A percentile compares a stretch with the other conserved stretches of the same genome.
Conservation (phyloP, 2,888 invertebrate species). For the Mystacides longicornis region DNA sequence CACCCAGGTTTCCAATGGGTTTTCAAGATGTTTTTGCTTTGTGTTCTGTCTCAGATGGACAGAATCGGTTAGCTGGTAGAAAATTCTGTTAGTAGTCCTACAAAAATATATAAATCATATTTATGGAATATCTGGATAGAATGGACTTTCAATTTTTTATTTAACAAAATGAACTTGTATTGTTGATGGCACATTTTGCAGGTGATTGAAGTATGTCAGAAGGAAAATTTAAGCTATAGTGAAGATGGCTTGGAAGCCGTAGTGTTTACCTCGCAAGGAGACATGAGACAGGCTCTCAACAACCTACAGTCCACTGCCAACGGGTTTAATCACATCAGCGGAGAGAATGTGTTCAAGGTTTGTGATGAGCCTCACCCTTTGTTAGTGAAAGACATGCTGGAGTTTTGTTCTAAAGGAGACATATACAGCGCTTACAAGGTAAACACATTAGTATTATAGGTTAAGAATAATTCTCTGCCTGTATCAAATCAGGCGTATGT, state of each 20-base stretch:
- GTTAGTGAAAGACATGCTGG: slow-evolving; percentile 84
- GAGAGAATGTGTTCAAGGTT: slow-evolving; percentile 94
- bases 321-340: slow-evolving; percentile 85
- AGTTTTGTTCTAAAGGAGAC: slow-evolving; percentile 71
- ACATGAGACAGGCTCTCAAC: slow-evolving; percentile 95
- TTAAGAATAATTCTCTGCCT: too few relatives aligned
- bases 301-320: slow-evolving; percentile 94
- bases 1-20: too few relatives aligned
- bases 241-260: slow-evolving; percentile 94
- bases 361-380: slow-evolving; percentile 99
- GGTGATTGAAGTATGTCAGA: slow-evolving; percentile 38
- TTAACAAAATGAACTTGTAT: too few relatives aligned
- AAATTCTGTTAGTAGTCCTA: too few relatives aligned
- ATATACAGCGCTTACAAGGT: slow-evolving; percentile 79
- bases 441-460: background rate
- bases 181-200: slow-evolving; percentile 2
- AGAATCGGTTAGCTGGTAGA: too few relatives aligned
- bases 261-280: slow-evolving; percentile 97
- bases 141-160: too few relatives aligned
- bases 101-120: too few relatives aligned
- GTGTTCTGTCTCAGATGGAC: too few relatives aligned
- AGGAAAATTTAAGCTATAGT: slow-evolving; percentile 62
- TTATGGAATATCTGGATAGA: too few relatives aligned
- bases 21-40: too few relatives aligned
- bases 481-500: too few relatives aligned